Base-by-base conservation (phyloP, 2,797 vertebrate genomes). In the Eospalax fontanierii region DNA sequence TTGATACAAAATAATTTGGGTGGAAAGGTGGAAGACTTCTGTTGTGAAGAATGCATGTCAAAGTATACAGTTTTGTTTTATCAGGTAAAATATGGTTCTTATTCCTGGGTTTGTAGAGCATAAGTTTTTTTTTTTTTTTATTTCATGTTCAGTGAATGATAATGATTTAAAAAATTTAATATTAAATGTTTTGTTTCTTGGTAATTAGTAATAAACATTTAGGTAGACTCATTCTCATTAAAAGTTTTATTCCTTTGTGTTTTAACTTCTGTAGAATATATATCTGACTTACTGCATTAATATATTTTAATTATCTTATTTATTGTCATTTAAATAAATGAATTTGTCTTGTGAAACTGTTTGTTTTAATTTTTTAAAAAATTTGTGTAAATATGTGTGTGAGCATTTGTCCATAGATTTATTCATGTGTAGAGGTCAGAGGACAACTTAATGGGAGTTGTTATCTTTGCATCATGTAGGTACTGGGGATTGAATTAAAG, bases 1-100 rank as follows among this genome's bases (percentile, higher is more conserved):
- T 88, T 99, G 97, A 98, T 99, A 93, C 99, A 99, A 61, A 99
- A 99, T 68, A 99, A 99, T 96, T 99, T 99, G 85, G 99, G 98
- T 43, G 99, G 99, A 7, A 99, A 99, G 21, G 98, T 98, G 0
- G 99, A 99, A 98, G 99, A 99, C 70, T 99, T 99, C 98, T 99
- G 99, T 97, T 99, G 99, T 1, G 99, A 99, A 73, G 99, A 99
- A 0, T 99, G 99, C 98, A 98, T 99, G 98, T 99, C 99, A 80
- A 99, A 99, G 71, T 99, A 99, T 97, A 99, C 99, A n/a, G 98
- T 99, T 98, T 98, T 99, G 88, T 99, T 99, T 98, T 99, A 99
- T 98, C 99, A 99, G 97, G 99, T 99, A 97, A 98, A 63, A 95
- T 87, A 40, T 0, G 46, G 35, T 73, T 75, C n/a, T 85, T 2